Base-by-base conservation (phyloP, 2,888 invertebrate genomes). In the Nomada flava region DNA sequence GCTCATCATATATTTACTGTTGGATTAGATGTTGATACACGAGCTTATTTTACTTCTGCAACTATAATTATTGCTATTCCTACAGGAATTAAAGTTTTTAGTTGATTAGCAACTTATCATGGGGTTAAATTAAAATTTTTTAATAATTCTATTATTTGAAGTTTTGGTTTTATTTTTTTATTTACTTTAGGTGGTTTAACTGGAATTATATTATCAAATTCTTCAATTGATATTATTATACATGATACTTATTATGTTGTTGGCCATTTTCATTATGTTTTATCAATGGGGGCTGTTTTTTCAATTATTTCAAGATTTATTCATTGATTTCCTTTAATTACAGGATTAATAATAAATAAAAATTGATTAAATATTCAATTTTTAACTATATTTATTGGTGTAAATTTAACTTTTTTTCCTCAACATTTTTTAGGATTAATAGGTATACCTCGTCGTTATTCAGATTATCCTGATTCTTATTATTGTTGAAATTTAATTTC, bases 1-100 rank as follows among this genome's bases (percentile, higher is more conserved):
- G 97, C 97, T 11, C 97, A 97, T 92, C 97, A 97, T 93, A 97
- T 97, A 95, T 98, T 97, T 94, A 97, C 97, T 2, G 96, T 97
- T 53, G 97, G 97, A 0, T 96, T 97, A 95, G 97, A 97, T 94
- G 96, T 97, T 79, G 97, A 97, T 94, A 97, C 97, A 0, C 96
- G 97, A 94, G 97, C 97, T 36, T 97, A 97, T 93, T 98, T 97
- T 93, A 97, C 97, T 0, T 96, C 97, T 63, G 97, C 97, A 0
- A 97, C 97, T 23, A 97, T 97, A 96, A 96, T 97, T 95, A 97
- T 97, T 97, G 97, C 97, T 0, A 95, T 97, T 0, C 97, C 97
- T 0, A 97, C 97, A 23, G 97, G 97, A 88, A 96, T 97, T 95
- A 97, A 97, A 95, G 95, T 97, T 94, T 97, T 97, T 94, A 96